Evolutionary conservation across 1,140 invertebrate genomes (phyloP), one percentile per base, ranked within the genome.

Genomic region (Drosophila ogumai): DNA sequence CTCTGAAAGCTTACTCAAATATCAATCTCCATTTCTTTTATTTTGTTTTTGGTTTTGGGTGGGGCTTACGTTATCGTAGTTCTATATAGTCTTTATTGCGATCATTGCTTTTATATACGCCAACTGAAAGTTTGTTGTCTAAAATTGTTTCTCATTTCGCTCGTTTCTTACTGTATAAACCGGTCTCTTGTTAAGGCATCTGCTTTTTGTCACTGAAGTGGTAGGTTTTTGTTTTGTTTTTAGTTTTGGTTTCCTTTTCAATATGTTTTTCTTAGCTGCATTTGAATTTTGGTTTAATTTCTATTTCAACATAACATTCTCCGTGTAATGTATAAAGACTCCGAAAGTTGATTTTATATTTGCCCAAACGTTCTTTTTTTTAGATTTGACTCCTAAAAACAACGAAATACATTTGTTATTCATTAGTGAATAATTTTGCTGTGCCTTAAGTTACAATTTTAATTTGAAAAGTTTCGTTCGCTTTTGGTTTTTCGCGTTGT

Each of bases 301-400:
- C 55, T 69, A 43, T 76, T 85, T 78, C 31, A 75, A 86, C 40
- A 49, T 15, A 86, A 63, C 17, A 22, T 68, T 59, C 46, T 31
- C 28, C 28, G n/a, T 50, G 5, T 50, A 31, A 32, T 28, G 25
- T 32, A 63, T 55, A 71, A 79, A 78, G 74, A 57, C 56, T 65
- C 66, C 65, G 32, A 69, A 81, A 86, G 79, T 60, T 55, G 52
- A 55, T 60, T 57, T 60, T 50, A 49, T 38, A 43, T 71, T 78
- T 68, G 74, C 74, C 74, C 72, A 76, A 79, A 79, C 19, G 61
- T 61, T 61, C 44, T 60, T 5, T 50, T 73, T 41, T 74, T 87
- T 88, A 71, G 55, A 75, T 81, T 82, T 75, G 76, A 92, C 91
- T 92, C 91, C 91, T 92, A 92, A 92, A 92, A 92, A 92, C 91